Evolutionary conservation across 2,797 vertebrate species (phyloP).

Genomic region (Pteropus rufus): DNA sequence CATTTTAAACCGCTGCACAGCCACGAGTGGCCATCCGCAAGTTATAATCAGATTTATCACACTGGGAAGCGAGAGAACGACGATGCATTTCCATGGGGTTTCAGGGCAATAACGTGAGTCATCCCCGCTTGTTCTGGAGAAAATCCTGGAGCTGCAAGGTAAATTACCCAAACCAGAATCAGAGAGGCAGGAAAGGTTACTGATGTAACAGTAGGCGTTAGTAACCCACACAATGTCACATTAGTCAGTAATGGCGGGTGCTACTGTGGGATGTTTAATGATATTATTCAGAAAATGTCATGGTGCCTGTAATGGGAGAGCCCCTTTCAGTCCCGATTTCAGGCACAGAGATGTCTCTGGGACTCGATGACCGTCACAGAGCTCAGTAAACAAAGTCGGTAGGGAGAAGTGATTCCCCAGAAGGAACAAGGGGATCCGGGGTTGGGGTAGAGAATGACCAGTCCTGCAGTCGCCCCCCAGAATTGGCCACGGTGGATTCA

Average conservation of each 20-base stretch:
- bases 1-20: constrained; percentile 67
- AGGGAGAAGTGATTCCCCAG: not conserved
- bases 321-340: not conserved
- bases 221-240: not conserved
- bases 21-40: constrained; percentile 66
- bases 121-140: constrained; percentile 33
- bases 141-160: not conserved
- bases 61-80: not conserved
- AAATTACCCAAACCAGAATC: constrained; percentile 10
- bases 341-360: not conserved
- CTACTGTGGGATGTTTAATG: not conserved
- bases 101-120: constrained; percentile 53
- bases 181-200: not conserved
- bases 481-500: not conserved
- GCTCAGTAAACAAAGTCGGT: not conserved
- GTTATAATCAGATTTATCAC: constrained; percentile 67
- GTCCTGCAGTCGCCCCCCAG: not conserved
- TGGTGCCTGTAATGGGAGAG: not conserved
- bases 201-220: not conserved
- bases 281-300: not conserved
- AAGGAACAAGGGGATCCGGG: not conserved
- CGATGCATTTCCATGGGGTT: constrained; percentile 59
- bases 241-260: not conserved
- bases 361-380: not conserved
- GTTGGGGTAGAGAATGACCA: not conserved